phyloP scores from a whole-genome alignment of 2,797 vertebrate genomes.

The Spea hammondii region DNA sequence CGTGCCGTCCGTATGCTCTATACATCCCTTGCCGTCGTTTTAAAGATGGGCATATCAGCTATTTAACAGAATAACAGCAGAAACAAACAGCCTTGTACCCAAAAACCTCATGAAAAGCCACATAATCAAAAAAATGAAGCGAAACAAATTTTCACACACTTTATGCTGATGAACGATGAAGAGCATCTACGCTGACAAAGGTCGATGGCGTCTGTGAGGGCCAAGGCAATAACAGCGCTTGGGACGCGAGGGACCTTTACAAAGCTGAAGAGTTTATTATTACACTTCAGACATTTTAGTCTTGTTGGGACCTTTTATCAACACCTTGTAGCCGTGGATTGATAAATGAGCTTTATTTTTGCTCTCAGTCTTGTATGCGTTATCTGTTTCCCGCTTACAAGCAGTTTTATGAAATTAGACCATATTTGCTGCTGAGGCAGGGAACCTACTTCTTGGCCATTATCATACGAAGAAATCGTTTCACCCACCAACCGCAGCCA shows the following conservation, averaged over 20 bases:
- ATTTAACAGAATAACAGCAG: no score
- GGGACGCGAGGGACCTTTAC: constrained; percentile 2
- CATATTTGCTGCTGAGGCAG: no score
- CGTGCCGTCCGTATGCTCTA: no score
- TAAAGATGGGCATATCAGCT: no score
- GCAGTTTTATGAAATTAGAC: no score
- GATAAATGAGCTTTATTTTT: constrained; percentile 17
- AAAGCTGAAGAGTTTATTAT: constrained; percentile 23
- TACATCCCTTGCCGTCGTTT: no score
- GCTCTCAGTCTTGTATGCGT: background rate
- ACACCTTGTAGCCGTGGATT: constrained; percentile 4
- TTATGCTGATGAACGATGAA: background rate
- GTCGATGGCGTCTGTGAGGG: background rate
- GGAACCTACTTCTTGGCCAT: no score
- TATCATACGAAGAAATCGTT: no score
- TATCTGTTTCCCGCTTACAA: background rate
- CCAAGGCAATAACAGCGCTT: background rate
- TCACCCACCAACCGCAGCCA: no score
- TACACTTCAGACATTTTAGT: constrained; percentile 13
- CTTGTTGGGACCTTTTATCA: constrained; percentile 9
- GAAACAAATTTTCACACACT: background rate
- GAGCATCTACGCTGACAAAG: background rate
- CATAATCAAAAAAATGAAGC: no score
- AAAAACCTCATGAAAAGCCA: no score
- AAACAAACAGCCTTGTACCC: no score